Evolutionary conservation across 2,797 vertebrate genomes (phyloP), one percentile per base, ranked within the genome.

Genomic region (Acropternis orthonyx): DNA sequence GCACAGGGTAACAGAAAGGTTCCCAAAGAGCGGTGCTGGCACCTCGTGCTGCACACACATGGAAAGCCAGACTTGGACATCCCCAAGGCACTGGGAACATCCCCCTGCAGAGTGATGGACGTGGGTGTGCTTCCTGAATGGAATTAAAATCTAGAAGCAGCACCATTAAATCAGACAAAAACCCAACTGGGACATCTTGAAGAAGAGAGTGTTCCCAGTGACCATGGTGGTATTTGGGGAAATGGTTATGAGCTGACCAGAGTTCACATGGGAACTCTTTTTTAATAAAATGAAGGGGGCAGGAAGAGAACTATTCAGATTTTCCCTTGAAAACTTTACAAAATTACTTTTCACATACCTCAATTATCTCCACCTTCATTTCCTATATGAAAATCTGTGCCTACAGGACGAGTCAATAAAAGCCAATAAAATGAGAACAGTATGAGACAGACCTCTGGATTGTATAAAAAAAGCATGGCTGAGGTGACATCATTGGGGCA

Each of bases 401-500:
- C 90, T 80, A 28, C 80, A 66, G 77, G 73, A 58, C 14, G 39
- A 92, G 67, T 36, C 80, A 80, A 91, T 41, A 75, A 69, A 74
- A 92, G 51, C 55, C 66, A 78, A 73, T 37, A 51, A 88, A 73
- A 55, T 1, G 68, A 81, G 89, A 96, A 54, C 69, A 69, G 39
- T 44, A 7, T 1, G 80, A 93, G 71, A 36, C 83, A 80, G 80
- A 23, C 56, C 37, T 71, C 49, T 71, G 79, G 77, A 11, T 10
- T 30, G 48, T 34, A 67, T 76, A 86, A 92, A 86, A 56, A 90
- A 85, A 90, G 48, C 59, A 3, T 32, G 34, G 71, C 89, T 44
- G 67, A 80, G 90, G 83, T 85, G 96, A 90, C 86, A 89, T 74
- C 95, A 34, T 1, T 79, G 91, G 72, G 72, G 58, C 65, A 72